Conservation (phyloP, 2,113 vertebrate genomes). For the Tringa solitaria region DNA sequence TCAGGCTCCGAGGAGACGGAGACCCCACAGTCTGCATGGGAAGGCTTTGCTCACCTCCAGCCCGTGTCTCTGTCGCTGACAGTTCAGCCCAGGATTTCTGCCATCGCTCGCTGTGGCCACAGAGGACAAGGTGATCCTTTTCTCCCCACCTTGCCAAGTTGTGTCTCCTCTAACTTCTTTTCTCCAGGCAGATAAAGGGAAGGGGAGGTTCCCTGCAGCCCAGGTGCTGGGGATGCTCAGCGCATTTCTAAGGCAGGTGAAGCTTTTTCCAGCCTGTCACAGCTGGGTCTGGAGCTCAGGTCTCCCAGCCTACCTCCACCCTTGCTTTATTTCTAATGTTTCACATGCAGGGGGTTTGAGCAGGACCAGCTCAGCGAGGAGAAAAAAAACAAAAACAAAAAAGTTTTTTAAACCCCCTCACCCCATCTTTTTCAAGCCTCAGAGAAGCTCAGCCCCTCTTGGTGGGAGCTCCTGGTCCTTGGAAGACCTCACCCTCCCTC, state of each 20-base stretch:
- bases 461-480: not conserved
- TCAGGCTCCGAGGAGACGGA: not conserved
- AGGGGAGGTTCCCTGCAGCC: not conserved
- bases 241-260: not conserved
- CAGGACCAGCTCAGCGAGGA: not conserved
- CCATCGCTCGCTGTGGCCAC: accelerated
- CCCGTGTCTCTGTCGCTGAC: accelerated
- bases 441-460: not conserved
- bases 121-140: not conserved
- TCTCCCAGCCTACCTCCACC: not conserved
- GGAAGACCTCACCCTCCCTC: not conserved
- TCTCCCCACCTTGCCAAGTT: not conserved
- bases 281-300: not conserved
- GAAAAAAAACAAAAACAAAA: not conserved
- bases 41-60: not conserved
- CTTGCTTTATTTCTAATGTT: not conserved
- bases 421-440: not conserved
- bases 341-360: accelerated
- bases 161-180: not conserved
- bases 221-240: not conserved
- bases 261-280: not conserved
- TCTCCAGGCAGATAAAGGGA: not conserved
- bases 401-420: not conserved
- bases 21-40: not conserved
- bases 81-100: not conserved